Conservation (phyloP, 1,140 invertebrate genomes). For the Eulimnadia texana region DNA sequence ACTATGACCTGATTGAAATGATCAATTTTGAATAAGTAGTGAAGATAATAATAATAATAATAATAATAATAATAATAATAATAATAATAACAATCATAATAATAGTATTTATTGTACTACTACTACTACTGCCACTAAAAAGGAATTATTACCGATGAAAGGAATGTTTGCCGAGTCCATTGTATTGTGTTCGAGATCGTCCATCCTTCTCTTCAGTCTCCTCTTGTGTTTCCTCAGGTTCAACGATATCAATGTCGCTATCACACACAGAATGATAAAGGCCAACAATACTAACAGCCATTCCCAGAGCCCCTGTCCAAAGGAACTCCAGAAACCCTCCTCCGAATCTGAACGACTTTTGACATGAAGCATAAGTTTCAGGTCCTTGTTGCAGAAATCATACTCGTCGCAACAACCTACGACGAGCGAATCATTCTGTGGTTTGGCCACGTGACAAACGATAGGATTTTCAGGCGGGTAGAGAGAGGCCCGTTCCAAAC, state of each 20-base stretch:
- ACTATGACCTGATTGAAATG: constrained; percentile 39
- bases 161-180: constrained; percentile 40
- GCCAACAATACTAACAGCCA: too few relatives aligned
- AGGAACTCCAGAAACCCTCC: too few relatives aligned
- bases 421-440: constrained; percentile 34
- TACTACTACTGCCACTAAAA: too few relatives aligned
- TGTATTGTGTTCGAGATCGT: constrained; percentile 34
- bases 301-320: too few relatives aligned
- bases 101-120: too few relatives aligned
- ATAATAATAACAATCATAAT: too few relatives aligned
- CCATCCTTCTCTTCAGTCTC: constrained; percentile 15
- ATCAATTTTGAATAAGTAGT: too few relatives aligned
- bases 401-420: constrained; percentile 45
- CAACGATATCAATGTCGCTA: constrained; percentile 37
- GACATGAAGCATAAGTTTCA: constrained; percentile 31
- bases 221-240: constrained; percentile 26
- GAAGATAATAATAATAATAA: too few relatives aligned
- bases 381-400: constrained; percentile 45
- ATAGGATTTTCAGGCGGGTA: constrained; percentile 42
- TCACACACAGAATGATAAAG: too few relatives aligned
- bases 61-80: not conserved
- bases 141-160: constrained; percentile 17
- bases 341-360: too few relatives aligned
- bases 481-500: constrained; percentile 34
- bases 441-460: constrained; percentile 40